Percentiles rank a stretch among this genome's conserved stretches.
These are phyloP conservation scores for Thumatha senex DNA, from an alignment of 2,888 invertebrate genomes.

Conservation along the genomic window DNA sequence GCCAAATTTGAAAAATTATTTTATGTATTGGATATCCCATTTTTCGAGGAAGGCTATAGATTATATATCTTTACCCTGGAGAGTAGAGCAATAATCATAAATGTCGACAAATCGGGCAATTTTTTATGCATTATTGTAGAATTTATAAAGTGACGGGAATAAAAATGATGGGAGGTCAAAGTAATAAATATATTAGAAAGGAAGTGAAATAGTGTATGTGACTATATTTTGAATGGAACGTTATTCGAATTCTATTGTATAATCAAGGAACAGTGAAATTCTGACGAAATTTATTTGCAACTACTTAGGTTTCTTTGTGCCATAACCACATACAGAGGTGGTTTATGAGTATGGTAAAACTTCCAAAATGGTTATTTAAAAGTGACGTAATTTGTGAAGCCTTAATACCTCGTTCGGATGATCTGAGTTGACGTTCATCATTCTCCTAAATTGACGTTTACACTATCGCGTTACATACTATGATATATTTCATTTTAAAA, in stretches of 20 bases:
- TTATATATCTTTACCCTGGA: no score
- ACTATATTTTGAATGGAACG: not conserved
- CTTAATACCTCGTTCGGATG: conserved; percentile 22
- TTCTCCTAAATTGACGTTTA: not conserved
- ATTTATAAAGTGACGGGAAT: no score
- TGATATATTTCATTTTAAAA: no score
- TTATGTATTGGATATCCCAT: no score
- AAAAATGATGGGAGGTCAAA: no score
- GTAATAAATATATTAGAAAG: no score
- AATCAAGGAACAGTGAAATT: not conserved
- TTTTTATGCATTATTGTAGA: no score
- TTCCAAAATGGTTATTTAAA: conserved; percentile 17
- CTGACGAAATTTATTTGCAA: conserved; percentile 16
- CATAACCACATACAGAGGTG: conserved; percentile 11
- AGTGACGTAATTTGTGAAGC: conserved; percentile 14
- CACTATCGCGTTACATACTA: not conserved
- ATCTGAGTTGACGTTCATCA: conserved; percentile 20
- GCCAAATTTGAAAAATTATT: no score
- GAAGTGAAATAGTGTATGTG: not conserved
- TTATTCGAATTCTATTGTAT: conserved; percentile 1
- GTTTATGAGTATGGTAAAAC: conserved; percentile 2
- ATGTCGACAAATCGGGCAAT: no score
- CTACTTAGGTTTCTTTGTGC: not conserved
- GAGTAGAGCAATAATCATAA: no score
- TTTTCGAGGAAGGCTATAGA: no score